Evolutionary conservation across 2,888 invertebrate genomes (phyloP), one percentile per base, ranked within the genome.

Genomic region (Shargacucullia verbasci): DNA sequence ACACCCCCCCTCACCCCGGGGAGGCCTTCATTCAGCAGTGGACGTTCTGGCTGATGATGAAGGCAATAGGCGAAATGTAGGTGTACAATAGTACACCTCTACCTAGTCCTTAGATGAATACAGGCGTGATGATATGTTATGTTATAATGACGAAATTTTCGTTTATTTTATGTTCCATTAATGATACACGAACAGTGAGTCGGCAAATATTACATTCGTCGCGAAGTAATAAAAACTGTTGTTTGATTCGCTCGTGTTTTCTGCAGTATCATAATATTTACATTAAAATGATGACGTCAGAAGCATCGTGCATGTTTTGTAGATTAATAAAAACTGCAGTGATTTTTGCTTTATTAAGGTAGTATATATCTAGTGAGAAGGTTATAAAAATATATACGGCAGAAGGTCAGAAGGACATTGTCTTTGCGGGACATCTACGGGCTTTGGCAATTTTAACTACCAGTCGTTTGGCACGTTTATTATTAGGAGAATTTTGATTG

Each of bases 181-280:
- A 74, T 63, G 59, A 70, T 73, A 70, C 31, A 70, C 38, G 33
- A 40, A 40, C 46, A 46, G 52, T 76, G 77, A 75, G 37, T 73
- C 67, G 52, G 64, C 77, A 48, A 37, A 29, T 33, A 29, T 54
- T 38, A 38, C 29, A 49, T 38, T 59, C 31, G 20, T 55, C 47
- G 45, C 45, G 35, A 50, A 49, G 44, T 49, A 57, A 33, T 59
- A 69, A 62, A 61, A 76, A 76, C 33, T 45, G 44, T 59, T 52
- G 48, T 55, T 52, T 57, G 13, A 52, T 45, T 37, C 13, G 40
- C 14, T 25, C 40, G 31, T 59, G 45, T 56, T 54, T 46, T 54
- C 25, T 56, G 44, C 43, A 54, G 39, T 56, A 64, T 64, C 61
- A 59, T 66, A 73, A 73, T 73, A 73, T 73, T 73, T 59, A 66